These are phyloP conservation scores for Lampris incognitus DNA, from an alignment of 2,113 vertebrate species.

Conservation along the genomic window DNA sequence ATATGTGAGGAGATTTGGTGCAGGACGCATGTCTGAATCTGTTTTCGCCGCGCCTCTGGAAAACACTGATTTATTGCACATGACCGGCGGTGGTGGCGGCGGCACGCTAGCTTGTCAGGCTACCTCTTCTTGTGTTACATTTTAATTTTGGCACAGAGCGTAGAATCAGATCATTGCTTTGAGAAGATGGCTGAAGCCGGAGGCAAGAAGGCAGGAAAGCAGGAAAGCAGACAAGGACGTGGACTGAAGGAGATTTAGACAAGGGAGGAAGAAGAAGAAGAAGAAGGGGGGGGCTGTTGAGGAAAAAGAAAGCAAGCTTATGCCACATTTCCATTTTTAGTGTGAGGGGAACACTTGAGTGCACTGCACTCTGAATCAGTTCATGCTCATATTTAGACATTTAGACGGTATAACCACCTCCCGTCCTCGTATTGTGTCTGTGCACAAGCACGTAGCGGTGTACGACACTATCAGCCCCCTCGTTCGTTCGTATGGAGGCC, in stretches of 20 bases:
- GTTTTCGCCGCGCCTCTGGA: slow-evolving; percentile 29
- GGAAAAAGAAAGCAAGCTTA: slow-evolving; percentile 47
- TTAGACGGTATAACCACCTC: not conserved
- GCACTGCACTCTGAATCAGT: slow-evolving; percentile 13
- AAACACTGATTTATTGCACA: slow-evolving; percentile 39
- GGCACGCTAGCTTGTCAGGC: slow-evolving; percentile 40
- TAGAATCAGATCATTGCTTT: slow-evolving; percentile 64
- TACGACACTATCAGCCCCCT: no score
- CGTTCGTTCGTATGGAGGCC: no score
- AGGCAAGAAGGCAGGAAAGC: slow-evolving; percentile 26
- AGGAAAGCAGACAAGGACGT: slow-evolving; percentile 46
- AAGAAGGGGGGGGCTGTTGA: slow-evolving; percentile 41
- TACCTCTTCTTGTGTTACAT: slow-evolving; percentile 42
- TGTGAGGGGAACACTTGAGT: not conserved
- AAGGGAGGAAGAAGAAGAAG: slow-evolving; percentile 51
- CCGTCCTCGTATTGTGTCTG: no score
- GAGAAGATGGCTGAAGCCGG: slow-evolving; percentile 55
- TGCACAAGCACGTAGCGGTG: no score
- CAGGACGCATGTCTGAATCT: slow-evolving; percentile 12
- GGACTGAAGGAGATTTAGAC: slow-evolving; percentile 64
- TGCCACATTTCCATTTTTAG: slow-evolving; percentile 38
- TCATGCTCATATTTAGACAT: not conserved
- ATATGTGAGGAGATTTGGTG: not conserved
- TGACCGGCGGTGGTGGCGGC: slow-evolving; percentile 45
- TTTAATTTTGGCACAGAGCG: slow-evolving; percentile 55